These are phyloP conservation scores for Clarias batrachus DNA, from an alignment of 2,113 vertebrate genomes.

Conservation along the genomic window DNA sequence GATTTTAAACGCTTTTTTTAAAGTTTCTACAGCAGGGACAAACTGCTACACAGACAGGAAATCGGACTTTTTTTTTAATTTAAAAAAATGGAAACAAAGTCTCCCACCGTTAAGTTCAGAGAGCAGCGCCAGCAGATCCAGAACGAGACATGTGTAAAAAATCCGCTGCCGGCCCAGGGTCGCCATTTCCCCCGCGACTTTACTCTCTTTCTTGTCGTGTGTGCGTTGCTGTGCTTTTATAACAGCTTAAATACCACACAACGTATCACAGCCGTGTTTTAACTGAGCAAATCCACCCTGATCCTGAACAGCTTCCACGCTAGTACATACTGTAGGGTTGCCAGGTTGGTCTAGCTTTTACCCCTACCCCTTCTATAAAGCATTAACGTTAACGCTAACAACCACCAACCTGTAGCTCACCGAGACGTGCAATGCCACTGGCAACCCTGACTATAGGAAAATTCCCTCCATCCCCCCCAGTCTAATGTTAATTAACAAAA, in stretches of 20 bases:
- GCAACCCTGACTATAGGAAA: background rate
- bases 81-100: background rate
- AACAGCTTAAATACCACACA: background rate
- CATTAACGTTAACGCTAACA: background rate
- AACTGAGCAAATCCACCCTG: background rate
- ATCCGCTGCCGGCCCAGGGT: background rate
- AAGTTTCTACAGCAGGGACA: background rate
- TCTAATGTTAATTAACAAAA: background rate
- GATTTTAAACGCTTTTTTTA: background rate
- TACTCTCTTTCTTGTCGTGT: background rate
- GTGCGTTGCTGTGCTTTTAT: background rate
- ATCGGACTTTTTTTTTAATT: too few species aligned
- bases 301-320: background rate
- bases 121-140: constrained; percentile 34
- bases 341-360: background rate
- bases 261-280: background rate
- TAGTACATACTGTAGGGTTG: constrained; percentile 3
- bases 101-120: constrained; percentile 19
- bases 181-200: constrained; percentile 1
- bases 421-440: background rate
- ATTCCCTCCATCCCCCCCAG: background rate
- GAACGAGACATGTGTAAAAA: constrained; percentile 27
- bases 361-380: background rate
- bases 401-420: too few species aligned
- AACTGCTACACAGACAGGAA: background rate